A percentile compares a stretch with the other conserved stretches of the same genome.
phyloP scores from a whole-genome alignment of 2,888 invertebrate species.

The Idaea aversata region DNA sequence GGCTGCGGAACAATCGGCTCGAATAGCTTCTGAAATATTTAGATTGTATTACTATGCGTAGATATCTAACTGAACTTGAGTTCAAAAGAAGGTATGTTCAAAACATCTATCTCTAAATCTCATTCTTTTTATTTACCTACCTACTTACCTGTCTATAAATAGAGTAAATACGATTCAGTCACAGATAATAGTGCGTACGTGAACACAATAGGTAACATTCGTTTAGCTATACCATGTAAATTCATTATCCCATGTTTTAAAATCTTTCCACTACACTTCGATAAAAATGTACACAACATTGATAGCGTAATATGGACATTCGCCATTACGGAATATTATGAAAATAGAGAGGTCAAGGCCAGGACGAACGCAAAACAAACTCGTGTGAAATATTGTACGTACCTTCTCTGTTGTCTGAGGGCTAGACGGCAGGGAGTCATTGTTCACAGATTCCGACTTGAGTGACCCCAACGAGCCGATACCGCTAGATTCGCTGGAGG shows the following conservation, averaged over 20 bases:
- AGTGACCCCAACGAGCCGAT: constrained; percentile 80
- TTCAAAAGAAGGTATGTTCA: neutral
- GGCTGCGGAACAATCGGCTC: constrained; percentile 70
- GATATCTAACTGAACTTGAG: constrained; percentile 5
- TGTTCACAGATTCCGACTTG: constrained; percentile 73
- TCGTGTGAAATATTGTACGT: constrained; percentile 48
- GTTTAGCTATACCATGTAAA: constrained; percentile 9
- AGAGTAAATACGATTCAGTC: neutral
- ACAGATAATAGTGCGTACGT: constrained; percentile 4
- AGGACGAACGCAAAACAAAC: constrained; percentile 74
- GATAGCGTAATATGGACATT: constrained; percentile 68
- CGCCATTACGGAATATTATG: constrained; percentile 80
- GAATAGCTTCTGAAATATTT: constrained; percentile 65
- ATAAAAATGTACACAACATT: constrained; percentile 57
- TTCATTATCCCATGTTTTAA: constrained; percentile 27
- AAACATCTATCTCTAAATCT: neutral
- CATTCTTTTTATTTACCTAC: neutral
- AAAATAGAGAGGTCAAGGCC: constrained; percentile 81
- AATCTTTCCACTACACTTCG: constrained; percentile 60
- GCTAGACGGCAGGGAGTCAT: constrained; percentile 75
- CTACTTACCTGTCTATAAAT: neutral
- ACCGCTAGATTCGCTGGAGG: constrained; percentile 82
- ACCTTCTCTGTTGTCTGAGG: constrained; percentile 79
- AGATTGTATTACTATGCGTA: constrained; percentile 3
- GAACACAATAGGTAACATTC: constrained; percentile 7